Conservation (phyloP, 53 echinoderm and acorn worm genomes). For the Paracentrotus lividus region DNA sequence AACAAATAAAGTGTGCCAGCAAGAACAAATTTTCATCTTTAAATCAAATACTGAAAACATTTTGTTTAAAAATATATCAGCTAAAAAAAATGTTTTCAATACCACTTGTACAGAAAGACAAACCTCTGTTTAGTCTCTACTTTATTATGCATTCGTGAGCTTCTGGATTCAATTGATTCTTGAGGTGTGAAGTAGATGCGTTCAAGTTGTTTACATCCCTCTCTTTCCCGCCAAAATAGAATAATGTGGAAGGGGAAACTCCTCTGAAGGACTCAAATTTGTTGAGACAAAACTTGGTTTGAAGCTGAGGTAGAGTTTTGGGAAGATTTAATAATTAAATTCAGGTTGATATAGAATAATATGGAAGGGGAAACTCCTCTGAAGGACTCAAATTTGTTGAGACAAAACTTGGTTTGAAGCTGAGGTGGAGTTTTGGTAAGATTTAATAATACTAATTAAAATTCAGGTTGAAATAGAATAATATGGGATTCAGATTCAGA, state of each 20-base stretch:
- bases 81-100: too few relatives aligned
- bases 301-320: too few relatives aligned
- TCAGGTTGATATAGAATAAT: background rate
- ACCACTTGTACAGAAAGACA: too few relatives aligned
- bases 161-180: conserved; percentile 42
- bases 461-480: background rate
- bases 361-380: background rate
- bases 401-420: background rate
- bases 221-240: background rate
- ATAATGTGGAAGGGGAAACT: background rate
- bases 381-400: conserved; percentile 1
- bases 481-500: too few relatives aligned
- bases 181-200: conserved; percentile 32
- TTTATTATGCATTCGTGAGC: conserved; percentile 61
- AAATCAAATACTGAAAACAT: too few relatives aligned
- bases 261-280: background rate
- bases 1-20: too few relatives aligned
- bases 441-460: too few relatives aligned
- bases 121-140: conserved; percentile 10
- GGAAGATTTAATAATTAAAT: too few relatives aligned
- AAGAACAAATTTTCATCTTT: too few relatives aligned
- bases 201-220: conserved; percentile 58
- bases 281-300: background rate
- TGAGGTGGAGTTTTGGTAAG: too few relatives aligned
- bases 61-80: too few relatives aligned